Evolutionary conservation across 2,113 vertebrate genomes (phyloP), one percentile per base, ranked within the genome.

Genomic region (Lutjanus erythropterus): DNA sequence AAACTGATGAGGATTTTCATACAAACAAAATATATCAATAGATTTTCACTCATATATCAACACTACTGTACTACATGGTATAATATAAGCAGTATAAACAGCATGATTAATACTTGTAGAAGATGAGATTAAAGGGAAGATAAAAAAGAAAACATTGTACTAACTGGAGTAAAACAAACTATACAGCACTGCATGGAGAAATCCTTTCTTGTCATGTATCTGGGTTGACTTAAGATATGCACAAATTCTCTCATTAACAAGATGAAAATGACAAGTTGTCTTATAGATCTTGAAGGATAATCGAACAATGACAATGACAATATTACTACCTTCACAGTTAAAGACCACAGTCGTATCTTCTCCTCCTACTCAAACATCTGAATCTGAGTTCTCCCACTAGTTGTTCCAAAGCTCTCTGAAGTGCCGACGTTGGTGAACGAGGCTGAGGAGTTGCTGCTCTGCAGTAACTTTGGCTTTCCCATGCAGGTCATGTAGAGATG

Each of bases 381-480:
- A 19, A 82, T 29, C 19, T 87, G 90, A 5, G 69, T 76, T 69
- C 89, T 90, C 66, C 81, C 75, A 44, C 75, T 29, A 19, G 39
- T 62, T 66, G 88, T 83, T 19, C 76, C 91, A 14, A 35, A 76
- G 35, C 78, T 95, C 14, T 94, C 94, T n/a, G 86, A 89, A 0
- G 82, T 93, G 46, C 65, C 85, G 5, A 2, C 29, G 3, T 89
- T 88, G 46, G 90, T 91, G 71, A 85, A 74, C 1, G 92, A 92
- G 11, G 80, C 85, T 4, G 94, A 92, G 0, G 89, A 90, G 68
- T 85, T 85, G 52, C 50, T 10, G 56, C 78, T 80, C 15, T 84
- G 72, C 33, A 50, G 42, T 9, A 27, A 1, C 55, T 80, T 46
- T 23, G 72, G 3, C 16, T 81, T 86, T 25, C 86, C 76, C 5